phyloP scores from a whole-genome alignment of 1,140 invertebrate species.

The Parasteatoda tepidariorum region DNA sequence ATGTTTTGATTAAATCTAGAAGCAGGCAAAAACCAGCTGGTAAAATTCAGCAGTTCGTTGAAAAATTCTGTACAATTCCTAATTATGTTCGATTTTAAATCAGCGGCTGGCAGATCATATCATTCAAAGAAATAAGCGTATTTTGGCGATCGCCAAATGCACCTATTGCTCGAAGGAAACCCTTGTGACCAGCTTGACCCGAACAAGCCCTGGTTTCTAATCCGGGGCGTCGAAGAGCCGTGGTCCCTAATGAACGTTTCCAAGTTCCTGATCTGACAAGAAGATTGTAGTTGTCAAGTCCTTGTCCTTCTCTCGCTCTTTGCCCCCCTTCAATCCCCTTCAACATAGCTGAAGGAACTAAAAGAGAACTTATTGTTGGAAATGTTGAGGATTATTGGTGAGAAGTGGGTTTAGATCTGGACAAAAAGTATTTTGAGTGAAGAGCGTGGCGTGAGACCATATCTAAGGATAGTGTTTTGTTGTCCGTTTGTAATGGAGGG shows the following conservation, averaged over 20 bases:
- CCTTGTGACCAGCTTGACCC: slow-evolving; percentile 36
- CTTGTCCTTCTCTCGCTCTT: neutral
- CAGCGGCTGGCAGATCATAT: too few species aligned
- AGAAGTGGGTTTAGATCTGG: too few species aligned
- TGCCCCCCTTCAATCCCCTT: neutral
- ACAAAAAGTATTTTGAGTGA: too few species aligned
- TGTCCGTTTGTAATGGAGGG: too few species aligned
- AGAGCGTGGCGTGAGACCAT: too few species aligned
- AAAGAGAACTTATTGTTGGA: neutral
- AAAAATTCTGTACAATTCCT: neutral
- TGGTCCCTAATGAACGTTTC: slow-evolving; percentile 48
- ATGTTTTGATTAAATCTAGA: neutral
- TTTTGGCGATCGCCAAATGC: slow-evolving; percentile 42
- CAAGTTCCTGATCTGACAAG: slow-evolving; percentile 50
- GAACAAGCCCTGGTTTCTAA: slow-evolving; percentile 35
- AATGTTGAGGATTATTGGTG: slow-evolving; percentile 16
- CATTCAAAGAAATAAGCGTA: too few species aligned
- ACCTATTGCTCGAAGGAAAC: neutral
- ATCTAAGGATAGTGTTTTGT: too few species aligned
- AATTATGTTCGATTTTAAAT: neutral
- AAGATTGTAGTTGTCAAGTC: slow-evolving; percentile 58
- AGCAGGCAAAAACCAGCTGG: neutral
- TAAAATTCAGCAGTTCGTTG: neutral
- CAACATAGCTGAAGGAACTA: neutral
- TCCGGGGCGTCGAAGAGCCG: slow-evolving; percentile 51